Conservation (phyloP, 2,797 vertebrate genomes). For the Sphenodon punctatus region DNA sequence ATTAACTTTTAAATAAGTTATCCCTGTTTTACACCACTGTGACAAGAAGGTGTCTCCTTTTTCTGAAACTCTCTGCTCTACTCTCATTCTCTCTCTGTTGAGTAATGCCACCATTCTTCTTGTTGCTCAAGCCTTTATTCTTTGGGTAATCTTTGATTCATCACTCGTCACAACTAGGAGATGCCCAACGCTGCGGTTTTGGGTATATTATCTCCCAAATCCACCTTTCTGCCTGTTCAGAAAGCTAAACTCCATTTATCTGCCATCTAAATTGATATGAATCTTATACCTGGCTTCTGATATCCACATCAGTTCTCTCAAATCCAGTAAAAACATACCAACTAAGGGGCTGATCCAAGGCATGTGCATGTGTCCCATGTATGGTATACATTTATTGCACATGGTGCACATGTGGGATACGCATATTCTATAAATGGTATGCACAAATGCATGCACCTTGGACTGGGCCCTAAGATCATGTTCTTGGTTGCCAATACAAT, state of each 20-base stretch:
- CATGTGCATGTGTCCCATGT: too few relatives aligned
- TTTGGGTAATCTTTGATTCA: neutral
- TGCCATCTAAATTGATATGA: too few relatives aligned
- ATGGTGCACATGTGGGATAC: too few relatives aligned
- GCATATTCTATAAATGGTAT: too few relatives aligned
- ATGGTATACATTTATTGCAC: too few relatives aligned
- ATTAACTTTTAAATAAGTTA: neutral
- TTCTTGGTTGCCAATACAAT: neutral
- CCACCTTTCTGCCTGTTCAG: neutral
- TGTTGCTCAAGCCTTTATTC: neutral
- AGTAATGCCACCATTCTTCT: neutral
- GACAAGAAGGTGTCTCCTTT: neutral
- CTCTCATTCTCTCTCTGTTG: neutral
- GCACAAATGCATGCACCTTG: too few relatives aligned
- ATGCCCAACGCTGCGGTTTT: neutral
- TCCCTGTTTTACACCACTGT: neutral
- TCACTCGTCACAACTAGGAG: neutral
- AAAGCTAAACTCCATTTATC: neutral
- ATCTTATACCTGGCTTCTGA: too few relatives aligned
- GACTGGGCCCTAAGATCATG: too few relatives aligned
- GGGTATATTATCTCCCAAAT: neutral
- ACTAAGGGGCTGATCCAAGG: too few relatives aligned
- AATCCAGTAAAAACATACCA: too few relatives aligned
- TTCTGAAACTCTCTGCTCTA: neutral
- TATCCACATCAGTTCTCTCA: too few relatives aligned